These are phyloP conservation scores for Vultur gryphus DNA, from an alignment of 2,797 vertebrate species.

Conservation along the genomic window DNA sequence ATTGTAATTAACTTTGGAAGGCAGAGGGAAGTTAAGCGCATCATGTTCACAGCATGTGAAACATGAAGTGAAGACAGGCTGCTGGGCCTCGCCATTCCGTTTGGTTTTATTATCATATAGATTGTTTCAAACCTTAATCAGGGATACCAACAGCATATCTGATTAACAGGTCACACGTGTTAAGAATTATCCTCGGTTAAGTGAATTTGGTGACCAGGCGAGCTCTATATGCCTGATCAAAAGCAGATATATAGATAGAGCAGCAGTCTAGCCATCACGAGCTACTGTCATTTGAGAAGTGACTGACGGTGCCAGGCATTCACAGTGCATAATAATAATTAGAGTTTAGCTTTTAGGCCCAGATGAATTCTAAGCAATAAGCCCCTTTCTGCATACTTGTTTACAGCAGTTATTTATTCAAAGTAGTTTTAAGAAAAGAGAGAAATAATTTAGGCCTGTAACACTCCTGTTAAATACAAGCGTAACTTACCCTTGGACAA, in stretches of 20 bases:
- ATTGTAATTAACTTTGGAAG: not conserved
- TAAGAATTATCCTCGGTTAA: not conserved
- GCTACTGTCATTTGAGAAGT: not conserved
- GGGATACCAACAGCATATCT: not conserved
- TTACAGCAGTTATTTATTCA: not conserved
- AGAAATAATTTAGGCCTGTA: not conserved
- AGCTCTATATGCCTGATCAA: not conserved
- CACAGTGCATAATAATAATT: not conserved
- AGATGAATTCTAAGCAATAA: not conserved
- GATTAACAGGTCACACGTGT: not conserved
- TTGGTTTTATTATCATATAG: not conserved
- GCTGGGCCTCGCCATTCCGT: not conserved
- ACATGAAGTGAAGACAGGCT: not conserved
- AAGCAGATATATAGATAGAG: not conserved
- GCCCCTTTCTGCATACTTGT: not conserved
- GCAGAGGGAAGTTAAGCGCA: not conserved
- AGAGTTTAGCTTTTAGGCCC: not conserved
- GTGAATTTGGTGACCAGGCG: not conserved
- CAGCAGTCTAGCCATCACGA: rapidly evolving
- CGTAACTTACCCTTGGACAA: not conserved
- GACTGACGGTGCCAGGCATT: not conserved
- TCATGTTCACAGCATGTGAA: not conserved
- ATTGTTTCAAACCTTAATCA: not conserved
- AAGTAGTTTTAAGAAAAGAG: not conserved
- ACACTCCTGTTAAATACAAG: not conserved